Evolutionary conservation across 2,888 invertebrate species (phyloP).

Genomic region (Muscina levida): DNA sequence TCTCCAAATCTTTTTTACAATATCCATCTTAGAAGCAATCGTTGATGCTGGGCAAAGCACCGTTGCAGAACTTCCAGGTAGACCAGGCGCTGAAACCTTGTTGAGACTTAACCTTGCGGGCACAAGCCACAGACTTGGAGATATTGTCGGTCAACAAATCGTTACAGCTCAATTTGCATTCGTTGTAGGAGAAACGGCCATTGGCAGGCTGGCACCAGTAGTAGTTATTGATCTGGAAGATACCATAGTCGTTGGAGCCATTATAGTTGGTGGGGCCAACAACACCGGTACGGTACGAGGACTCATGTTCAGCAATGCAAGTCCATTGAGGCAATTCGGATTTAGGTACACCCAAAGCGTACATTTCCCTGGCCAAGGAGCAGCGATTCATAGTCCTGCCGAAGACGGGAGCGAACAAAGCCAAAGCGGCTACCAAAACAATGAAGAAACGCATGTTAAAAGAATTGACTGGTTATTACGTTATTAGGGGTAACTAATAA

Average conservation of each 20-base stretch:
- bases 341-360: slow-evolving; percentile 71
- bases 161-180: slow-evolving; percentile 72
- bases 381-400: slow-evolving; percentile 71
- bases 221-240: slow-evolving; percentile 72
- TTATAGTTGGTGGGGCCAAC: slow-evolving; percentile 79
- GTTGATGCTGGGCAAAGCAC: slow-evolving; percentile 67
- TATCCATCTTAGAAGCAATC: slow-evolving; percentile 67
- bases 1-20: background rate
- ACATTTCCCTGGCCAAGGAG: slow-evolving; percentile 71
- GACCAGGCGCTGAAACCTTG: slow-evolving; percentile 77
- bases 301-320: slow-evolving; percentile 73
- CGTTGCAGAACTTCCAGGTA: slow-evolving; percentile 70
- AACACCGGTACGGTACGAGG: slow-evolving; percentile 78
- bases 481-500: background rate
- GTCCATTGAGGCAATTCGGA: slow-evolving; percentile 71
- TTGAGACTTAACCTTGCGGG: slow-evolving; percentile 71
- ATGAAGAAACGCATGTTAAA: slow-evolving; percentile 38
- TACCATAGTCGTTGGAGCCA: slow-evolving; percentile 78
- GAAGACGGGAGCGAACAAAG: slow-evolving; percentile 62
- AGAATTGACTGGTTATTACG: background rate
- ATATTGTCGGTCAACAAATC: slow-evolving; percentile 73
- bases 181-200: slow-evolving; percentile 72
- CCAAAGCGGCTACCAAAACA: slow-evolving; percentile 67
- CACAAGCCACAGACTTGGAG: slow-evolving; percentile 71
- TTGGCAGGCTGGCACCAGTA: slow-evolving; percentile 73